Conservation (phyloP, 2,888 invertebrate genomes). For the Epicampocera succincta region DNA sequence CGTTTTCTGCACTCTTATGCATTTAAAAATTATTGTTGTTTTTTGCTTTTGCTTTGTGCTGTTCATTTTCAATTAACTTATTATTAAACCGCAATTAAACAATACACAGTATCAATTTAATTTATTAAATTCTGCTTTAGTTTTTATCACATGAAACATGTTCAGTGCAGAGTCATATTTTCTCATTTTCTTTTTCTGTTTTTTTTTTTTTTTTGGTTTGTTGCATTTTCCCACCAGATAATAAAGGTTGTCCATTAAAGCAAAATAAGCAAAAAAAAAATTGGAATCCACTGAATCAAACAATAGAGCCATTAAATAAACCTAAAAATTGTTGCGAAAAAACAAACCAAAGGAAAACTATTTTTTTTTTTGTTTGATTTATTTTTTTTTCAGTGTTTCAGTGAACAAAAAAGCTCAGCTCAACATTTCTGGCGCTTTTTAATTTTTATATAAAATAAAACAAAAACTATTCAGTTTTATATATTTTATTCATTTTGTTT, state of each 20-base stretch:
- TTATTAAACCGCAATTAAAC: background rate
- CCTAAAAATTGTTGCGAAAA: background rate
- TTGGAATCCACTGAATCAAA: background rate
- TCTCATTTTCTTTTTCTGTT: too few species aligned
- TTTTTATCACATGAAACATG: constrained; percentile 1
- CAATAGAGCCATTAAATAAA: constrained; percentile 30
- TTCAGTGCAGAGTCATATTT: background rate
- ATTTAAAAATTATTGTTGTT: too few species aligned
- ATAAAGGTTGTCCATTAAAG: background rate
- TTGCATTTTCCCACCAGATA: background rate
- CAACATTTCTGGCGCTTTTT: background rate
- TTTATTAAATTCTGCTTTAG: background rate
- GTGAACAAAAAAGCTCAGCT: constrained; percentile 17
- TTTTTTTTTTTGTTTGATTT: background rate
- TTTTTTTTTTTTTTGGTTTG: too few species aligned
- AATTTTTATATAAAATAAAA: constrained; percentile 14
- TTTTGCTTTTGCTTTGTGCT: too few species aligned
- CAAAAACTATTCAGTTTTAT: background rate
- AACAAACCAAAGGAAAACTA: background rate
- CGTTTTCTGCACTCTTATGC: too few species aligned
- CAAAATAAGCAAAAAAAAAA: background rate
- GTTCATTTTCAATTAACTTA: background rate
- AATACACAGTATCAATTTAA: background rate
- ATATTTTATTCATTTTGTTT: constrained; percentile 20
- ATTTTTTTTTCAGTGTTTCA: too few species aligned